Conservation (phyloP, 2,113 vertebrate genomes). For the Apodemus sylvaticus region DNA sequence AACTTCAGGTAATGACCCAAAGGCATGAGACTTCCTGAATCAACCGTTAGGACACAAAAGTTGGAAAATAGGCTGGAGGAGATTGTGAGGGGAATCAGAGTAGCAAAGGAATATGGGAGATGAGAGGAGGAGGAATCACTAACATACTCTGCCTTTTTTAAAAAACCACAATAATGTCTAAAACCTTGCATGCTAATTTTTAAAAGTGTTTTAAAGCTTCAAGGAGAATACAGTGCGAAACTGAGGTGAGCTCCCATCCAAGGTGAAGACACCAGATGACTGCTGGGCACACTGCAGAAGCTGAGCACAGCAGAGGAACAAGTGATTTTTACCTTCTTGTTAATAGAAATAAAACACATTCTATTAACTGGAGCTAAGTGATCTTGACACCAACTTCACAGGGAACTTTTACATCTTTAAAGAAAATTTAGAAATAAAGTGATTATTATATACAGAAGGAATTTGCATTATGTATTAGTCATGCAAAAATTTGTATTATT, state of each 20-base stretch:
- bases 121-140: not conserved
- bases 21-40: not conserved
- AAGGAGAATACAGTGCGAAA: not conserved
- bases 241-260: not conserved
- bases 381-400: not conserved
- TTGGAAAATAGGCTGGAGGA: not conserved
- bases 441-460: not conserved
- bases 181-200: not conserved
- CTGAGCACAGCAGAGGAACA: not conserved
- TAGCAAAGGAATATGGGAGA: not conserved
- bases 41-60: not conserved
- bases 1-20: not conserved
- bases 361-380: not conserved
- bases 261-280: not conserved
- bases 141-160: not conserved
- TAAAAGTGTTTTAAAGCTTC: not conserved
- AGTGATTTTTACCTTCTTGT: not conserved
- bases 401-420: not conserved
- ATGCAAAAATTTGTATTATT: not conserved
- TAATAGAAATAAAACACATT: not conserved
- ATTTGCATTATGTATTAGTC: not conserved
- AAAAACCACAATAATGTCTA: not conserved
- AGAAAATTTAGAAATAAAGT: not conserved
- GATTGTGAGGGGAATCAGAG: not conserved
- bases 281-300: not conserved